phyloP scores from a whole-genome alignment of 2,113 vertebrate species.

The Silurus meridionalis region DNA sequence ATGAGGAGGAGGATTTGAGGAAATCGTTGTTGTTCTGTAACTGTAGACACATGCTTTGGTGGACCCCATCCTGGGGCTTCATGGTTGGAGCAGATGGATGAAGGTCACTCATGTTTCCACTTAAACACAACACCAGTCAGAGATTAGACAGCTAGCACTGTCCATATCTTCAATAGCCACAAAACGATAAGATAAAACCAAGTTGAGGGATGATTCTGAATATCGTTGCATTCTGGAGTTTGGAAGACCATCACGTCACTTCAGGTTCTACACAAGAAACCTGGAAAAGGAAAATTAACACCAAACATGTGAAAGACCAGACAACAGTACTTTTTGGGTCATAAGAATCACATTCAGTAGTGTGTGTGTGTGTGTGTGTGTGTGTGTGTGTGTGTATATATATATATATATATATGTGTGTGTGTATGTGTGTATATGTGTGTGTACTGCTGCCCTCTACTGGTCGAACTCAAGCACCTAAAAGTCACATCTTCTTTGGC shows the following conservation, averaged over 20 bases:
- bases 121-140: slow-evolving; percentile 1
- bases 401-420: background rate
- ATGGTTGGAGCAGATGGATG: slow-evolving; percentile 5
- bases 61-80: slow-evolving; percentile 9
- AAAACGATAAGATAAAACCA: background rate
- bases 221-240: background rate
- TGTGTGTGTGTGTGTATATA: too few relatives aligned
- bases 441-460: slow-evolving; percentile 13
- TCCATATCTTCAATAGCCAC: background rate
- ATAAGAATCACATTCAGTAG: background rate
- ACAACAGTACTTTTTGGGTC: background rate
- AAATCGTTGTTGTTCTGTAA: slow-evolving; percentile 53
- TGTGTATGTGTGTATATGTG: background rate
- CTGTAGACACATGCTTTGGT: slow-evolving; percentile 56
- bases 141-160: background rate
- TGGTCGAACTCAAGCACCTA: background rate
- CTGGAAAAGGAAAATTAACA: background rate
- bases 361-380: too few relatives aligned
- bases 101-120: slow-evolving; percentile 29
- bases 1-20: slow-evolving; percentile 49
- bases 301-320: background rate
- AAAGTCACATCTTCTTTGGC: background rate
- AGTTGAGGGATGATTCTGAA: background rate
- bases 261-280: background rate
- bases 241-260: background rate